Percentiles rank a stretch among this genome's conserved stretches.
phyloP scores from a whole-genome alignment of 2,797 vertebrate species.

The Astyanax mexicanus region DNA sequence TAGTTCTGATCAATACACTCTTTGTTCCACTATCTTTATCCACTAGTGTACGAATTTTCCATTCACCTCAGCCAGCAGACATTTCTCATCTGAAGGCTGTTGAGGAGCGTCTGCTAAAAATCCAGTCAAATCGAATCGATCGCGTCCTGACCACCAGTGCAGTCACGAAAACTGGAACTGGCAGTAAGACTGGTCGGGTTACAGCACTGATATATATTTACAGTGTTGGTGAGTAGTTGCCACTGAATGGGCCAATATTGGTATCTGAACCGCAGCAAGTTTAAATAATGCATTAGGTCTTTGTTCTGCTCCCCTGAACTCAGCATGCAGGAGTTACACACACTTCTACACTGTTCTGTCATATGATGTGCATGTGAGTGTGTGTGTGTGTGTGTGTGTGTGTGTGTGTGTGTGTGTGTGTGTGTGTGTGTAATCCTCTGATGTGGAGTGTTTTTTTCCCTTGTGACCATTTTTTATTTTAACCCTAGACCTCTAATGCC shows the following conservation, averaged over 20 bases:
- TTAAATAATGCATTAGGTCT: constrained; percentile 24
- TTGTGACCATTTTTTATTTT: no score
- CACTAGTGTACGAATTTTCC: background rate
- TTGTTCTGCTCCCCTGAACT: constrained; percentile 7
- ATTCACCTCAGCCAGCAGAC: background rate
- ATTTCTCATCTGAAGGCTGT: background rate
- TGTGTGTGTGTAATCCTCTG: no score
- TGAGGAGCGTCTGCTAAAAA: background rate
- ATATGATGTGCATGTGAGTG: background rate
- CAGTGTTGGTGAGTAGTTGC: constrained; percentile 1
- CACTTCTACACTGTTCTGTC: background rate
- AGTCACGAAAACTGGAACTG: background rate
- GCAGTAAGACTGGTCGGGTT: background rate
- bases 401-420: no score
- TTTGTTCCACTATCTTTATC: background rate
- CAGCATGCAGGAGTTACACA: constrained; percentile 4
- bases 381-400: no score
- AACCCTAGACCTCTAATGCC: no score
- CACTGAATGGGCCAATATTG: background rate
- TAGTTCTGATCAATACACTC: background rate
- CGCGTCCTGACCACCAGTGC: background rate
- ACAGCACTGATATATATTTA: background rate
- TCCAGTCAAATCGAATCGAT: background rate
- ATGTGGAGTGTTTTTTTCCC: no score
- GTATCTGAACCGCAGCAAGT: background rate